Evolutionary conservation across 2,113 vertebrate genomes (phyloP).

Genomic region (Nycticorax nycticorax): DNA sequence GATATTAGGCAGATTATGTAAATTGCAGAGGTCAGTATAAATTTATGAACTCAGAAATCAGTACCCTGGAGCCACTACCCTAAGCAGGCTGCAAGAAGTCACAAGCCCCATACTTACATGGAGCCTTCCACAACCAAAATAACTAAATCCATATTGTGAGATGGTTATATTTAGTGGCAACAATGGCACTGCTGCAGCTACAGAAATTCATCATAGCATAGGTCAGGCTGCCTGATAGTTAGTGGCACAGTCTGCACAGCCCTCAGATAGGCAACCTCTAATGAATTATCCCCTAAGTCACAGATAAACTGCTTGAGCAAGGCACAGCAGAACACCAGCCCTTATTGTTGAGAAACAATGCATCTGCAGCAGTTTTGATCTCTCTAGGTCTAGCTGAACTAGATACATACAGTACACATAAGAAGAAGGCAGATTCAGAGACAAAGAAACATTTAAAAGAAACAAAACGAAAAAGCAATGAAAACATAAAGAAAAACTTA

Average conservation of each 20-base stretch:
- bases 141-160: neutral
- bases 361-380: neutral
- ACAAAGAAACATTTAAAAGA: neutral
- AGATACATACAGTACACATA: neutral
- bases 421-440: neutral
- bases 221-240: neutral
- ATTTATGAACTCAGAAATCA: neutral
- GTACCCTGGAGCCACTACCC: neutral
- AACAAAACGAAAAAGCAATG: neutral
- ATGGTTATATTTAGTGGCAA: accelerated
- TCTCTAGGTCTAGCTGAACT: neutral
- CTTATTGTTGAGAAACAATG: neutral
- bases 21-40: neutral
- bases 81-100: neutral
- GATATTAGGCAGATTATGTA: neutral
- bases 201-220: neutral
- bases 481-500: neutral
- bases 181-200: neutral
- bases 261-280: neutral
- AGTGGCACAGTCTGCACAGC: too few relatives aligned
- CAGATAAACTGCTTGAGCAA: neutral
- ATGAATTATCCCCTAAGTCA: neutral
- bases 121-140: neutral
- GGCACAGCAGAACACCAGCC: neutral
- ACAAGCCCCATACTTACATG: neutral